Conservation (phyloP, 2,113 vertebrate species). For the Melanotaenia duboulayi region DNA sequence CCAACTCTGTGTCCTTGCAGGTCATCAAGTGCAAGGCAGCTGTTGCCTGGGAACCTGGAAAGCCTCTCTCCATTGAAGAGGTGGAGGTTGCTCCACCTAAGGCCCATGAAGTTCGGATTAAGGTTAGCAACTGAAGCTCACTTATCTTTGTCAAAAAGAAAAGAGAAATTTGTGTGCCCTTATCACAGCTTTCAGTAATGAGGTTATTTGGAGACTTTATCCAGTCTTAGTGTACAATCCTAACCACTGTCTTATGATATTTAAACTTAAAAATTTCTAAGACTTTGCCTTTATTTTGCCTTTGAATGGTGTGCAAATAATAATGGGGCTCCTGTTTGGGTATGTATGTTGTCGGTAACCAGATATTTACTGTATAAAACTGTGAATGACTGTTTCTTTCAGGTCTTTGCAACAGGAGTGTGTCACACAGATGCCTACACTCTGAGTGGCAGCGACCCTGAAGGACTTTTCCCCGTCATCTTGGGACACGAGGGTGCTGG, state of each 20-base stretch:
- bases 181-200: neutral
- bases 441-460: conserved; percentile 75
- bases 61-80: conserved; percentile 84
- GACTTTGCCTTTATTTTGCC: neutral
- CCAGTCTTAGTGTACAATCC: neutral
- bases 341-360: no score
- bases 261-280: no score
- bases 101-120: conserved; percentile 84
- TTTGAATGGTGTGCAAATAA: neutral
- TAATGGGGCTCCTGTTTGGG: neutral
- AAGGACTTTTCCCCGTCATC: conserved; percentile 87
- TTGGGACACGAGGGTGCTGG: conserved; percentile 90
- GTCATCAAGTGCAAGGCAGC: conserved; percentile 88
- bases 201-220: neutral
- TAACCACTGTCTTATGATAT: no score
- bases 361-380: neutral
- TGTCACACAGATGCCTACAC: conserved; percentile 91
- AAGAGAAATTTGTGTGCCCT: neutral
- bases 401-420: conserved; percentile 87
- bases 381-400: conserved; percentile 11
- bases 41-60: conserved; percentile 84
- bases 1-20: conserved; percentile 46
- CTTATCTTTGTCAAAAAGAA: fast-evolving
- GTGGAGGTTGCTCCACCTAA: conserved; percentile 86
- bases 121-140: conserved; percentile 69